These are phyloP conservation scores for Plutomurus gul DNA, from an alignment of 1,140 invertebrate genomes.

Conservation along the genomic window DNA sequence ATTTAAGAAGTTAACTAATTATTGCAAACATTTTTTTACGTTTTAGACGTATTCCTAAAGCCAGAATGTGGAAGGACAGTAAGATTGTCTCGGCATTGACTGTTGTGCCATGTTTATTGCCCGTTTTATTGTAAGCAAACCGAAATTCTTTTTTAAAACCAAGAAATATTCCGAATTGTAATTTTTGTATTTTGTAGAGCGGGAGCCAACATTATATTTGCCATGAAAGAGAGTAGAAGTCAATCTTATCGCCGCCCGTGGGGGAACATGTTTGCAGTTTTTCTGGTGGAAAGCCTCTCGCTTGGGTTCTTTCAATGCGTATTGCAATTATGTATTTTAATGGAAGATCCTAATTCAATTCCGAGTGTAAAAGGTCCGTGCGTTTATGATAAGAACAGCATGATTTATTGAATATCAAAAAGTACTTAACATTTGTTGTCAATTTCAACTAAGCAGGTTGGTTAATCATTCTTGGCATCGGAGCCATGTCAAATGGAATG, in stretches of 20 bases:
- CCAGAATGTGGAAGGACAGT: constrained; percentile 41
- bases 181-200: constrained; percentile 26
- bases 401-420: background rate
- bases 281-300: constrained; percentile 44
- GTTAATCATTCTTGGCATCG: background rate
- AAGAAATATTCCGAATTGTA: background rate
- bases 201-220: constrained; percentile 39
- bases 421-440: background rate
- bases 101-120: constrained; percentile 35
- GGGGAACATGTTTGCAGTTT: constrained; percentile 28
- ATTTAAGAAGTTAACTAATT: background rate
- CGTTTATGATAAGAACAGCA: background rate
- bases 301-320: constrained; percentile 44
- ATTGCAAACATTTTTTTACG: background rate
- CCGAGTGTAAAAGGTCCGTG: constrained; percentile 6
- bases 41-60: constrained; percentile 36
- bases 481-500: constrained; percentile 26
- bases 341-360: constrained; percentile 41
- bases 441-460: background rate
- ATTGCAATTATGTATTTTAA: constrained; percentile 36
- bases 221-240: constrained; percentile 27
- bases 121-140: constrained; percentile 37
- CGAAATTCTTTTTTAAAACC: background rate
- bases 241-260: constrained; percentile 41
- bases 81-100: constrained; percentile 42